Base-by-base conservation (phyloP, 30 jellyfish, hydroid and myxozoan genomes). In the Aurelia sp. region DNA sequence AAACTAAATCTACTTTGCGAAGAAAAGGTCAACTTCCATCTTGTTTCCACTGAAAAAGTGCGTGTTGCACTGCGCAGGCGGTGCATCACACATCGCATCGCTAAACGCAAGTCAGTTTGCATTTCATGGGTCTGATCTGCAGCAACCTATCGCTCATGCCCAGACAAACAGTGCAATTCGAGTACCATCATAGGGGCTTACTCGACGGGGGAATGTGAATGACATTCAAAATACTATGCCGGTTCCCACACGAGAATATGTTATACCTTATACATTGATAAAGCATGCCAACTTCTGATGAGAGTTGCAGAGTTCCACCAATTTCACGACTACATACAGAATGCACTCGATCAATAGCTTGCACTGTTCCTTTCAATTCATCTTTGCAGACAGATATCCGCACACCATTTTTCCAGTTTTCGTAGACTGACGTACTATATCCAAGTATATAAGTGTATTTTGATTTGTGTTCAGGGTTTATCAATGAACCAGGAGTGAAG, bases 281-380 rank as follows among this genome's bases (percentile, higher is more conserved):
- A 9, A 93, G 95, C 86, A 93, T 71, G 59, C 94, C 93, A 15
- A 93, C 93, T 50, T 93, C 98, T 31, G 96, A 78, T 3, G 98
- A 69, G 15, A 89, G 78, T 64, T 93, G 98, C 82, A 85, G 66
- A 10, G 96, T 72, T 23, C 97, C 92, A 11, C 98, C 98, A 13
- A 93, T 73, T 27, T 93, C 97, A 19, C 92, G 90, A 27, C 90
- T 78, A 72, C 98, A 93, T 19, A 93, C 90, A 19, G 87, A 37
- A 48, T 93, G 97, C 44, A 93, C 97, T 30, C 96, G 92, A 41
- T 93, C 98, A 40, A 93, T 81, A 17, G 98, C 98, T 62, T 78
- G 93, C 66, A 84, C 88, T 1, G 98, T 93, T 35, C 93, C 88
- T 48, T 93, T 93, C 62, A 93, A 48, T 67, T 93, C 98, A 41